phyloP scores from a whole-genome alignment of 2,113 vertebrate genomes.

The Gallinago jamesoni region DNA sequence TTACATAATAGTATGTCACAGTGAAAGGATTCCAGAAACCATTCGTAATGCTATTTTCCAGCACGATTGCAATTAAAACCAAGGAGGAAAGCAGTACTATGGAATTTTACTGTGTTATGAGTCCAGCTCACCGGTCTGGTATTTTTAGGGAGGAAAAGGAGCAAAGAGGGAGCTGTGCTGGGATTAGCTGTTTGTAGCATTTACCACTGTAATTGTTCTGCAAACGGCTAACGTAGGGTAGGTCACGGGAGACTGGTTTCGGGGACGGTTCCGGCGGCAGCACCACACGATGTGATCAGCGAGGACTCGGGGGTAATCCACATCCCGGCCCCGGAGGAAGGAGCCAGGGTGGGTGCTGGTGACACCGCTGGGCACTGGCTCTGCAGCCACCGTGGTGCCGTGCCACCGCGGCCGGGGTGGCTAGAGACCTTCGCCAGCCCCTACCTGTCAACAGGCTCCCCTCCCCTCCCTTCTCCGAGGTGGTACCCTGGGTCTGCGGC shows the following conservation, averaged over 20 bases:
- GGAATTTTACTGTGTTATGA: rapidly evolving
- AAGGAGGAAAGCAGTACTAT: background rate
- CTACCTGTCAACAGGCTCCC: background rate
- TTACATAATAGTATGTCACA: background rate
- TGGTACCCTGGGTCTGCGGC: background rate
- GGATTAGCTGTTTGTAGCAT: constrained; percentile 5
- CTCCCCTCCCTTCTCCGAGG: background rate
- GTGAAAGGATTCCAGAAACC: background rate
- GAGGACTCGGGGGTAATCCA: background rate
- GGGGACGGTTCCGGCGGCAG: background rate
- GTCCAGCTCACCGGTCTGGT: background rate
- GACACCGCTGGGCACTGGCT: rapidly evolving
- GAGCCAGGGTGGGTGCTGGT: background rate
- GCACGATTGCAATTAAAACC: background rate
- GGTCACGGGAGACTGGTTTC: background rate
- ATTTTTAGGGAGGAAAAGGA: background rate
- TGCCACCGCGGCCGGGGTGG: rapidly evolving
- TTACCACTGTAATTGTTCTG: constrained; percentile 15
- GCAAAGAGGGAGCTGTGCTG: background rate
- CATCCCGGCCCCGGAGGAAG: background rate
- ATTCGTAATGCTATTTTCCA: background rate
- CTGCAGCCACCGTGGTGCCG: rapidly evolving
- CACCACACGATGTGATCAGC: background rate
- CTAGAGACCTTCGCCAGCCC: rapidly evolving
- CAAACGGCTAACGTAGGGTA: constrained; percentile 10